Evolutionary conservation across 2,797 vertebrate genomes (phyloP).

Genomic region (Poecilia gillii): DNA sequence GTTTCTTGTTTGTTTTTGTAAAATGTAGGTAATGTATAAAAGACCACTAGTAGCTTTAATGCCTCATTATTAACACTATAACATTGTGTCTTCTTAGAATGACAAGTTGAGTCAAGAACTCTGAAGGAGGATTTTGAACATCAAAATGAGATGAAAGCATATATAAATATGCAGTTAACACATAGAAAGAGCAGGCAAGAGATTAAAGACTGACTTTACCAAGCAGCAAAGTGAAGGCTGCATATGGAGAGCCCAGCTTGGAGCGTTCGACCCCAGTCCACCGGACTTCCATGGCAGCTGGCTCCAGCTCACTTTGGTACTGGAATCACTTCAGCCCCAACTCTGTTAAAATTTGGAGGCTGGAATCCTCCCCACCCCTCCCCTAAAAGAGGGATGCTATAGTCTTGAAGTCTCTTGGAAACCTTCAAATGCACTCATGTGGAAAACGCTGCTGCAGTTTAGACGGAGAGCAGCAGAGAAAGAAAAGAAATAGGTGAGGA

Average conservation of each 20-base stretch:
- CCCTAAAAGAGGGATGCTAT: conserved; percentile 10
- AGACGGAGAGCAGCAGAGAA: conserved; percentile 51
- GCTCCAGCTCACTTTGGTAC: conserved; percentile 8
- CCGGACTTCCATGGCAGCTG: conserved; percentile 75
- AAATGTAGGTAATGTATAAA: neutral
- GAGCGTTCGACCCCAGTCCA: conserved; percentile 52
- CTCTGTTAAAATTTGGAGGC: conserved; percentile 11
- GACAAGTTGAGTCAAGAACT: neutral
- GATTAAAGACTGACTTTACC: conserved; percentile 66
- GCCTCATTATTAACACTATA: neutral
- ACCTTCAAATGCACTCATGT: conserved; percentile 34
- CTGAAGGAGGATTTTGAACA: neutral
- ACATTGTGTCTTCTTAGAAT: neutral
- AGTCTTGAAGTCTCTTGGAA: conserved; percentile 21
- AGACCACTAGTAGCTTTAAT: neutral
- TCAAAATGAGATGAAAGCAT: conserved; percentile 8
- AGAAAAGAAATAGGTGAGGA: neutral
- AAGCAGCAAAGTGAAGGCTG: conserved; percentile 62
- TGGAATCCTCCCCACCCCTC: neutral
- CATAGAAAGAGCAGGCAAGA: neutral
- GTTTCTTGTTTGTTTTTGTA: neutral
- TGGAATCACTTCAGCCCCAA: conserved; percentile 13
- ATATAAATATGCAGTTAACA: neutral
- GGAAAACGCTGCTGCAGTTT: conserved; percentile 49
- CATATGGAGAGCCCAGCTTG: conserved; percentile 48